Percentiles rank a stretch among this genome's conserved stretches.
Conservation (phyloP, 2,888 invertebrate genomes). For the Drosophila demipolita region DNA sequence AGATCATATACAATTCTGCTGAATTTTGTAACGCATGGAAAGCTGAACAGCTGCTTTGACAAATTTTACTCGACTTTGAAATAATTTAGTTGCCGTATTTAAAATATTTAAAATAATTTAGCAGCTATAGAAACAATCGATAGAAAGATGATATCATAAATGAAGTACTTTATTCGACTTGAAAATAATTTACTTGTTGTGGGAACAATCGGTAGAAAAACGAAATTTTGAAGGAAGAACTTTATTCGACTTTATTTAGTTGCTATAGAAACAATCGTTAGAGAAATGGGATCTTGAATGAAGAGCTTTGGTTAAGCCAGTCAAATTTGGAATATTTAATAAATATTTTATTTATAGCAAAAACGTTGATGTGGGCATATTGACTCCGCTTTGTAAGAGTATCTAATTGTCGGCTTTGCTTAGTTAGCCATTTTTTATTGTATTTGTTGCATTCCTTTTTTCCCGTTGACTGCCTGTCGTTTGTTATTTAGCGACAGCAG, state of each 20-base stretch:
- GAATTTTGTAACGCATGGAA: not conserved
- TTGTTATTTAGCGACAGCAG: conserved; percentile 81
- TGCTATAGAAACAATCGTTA: no score
- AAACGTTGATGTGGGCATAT: no score
- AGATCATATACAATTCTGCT: not conserved
- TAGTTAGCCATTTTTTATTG: not conserved
- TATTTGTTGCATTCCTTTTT: conserved; percentile 43
- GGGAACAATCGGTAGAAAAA: not conserved
- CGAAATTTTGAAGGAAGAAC: no score
- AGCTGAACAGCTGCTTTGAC: not conserved
- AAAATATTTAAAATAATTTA: not conserved
- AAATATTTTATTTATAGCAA: no score
- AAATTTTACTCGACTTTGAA: not conserved
- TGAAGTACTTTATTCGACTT: not conserved
- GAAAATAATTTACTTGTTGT: not conserved
- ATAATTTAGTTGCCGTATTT: not conserved
- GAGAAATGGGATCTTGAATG: no score
- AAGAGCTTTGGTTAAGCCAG: no score
- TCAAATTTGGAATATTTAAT: no score
- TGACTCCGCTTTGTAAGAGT: not conserved
- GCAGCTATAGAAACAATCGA: not conserved
- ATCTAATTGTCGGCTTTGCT: not conserved
- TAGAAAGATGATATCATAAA: no score
- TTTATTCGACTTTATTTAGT: no score
- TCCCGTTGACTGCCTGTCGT: conserved; percentile 68